Base-by-base conservation (phyloP, 2,888 invertebrate genomes). In the Hypercompe scribonia region DNA sequence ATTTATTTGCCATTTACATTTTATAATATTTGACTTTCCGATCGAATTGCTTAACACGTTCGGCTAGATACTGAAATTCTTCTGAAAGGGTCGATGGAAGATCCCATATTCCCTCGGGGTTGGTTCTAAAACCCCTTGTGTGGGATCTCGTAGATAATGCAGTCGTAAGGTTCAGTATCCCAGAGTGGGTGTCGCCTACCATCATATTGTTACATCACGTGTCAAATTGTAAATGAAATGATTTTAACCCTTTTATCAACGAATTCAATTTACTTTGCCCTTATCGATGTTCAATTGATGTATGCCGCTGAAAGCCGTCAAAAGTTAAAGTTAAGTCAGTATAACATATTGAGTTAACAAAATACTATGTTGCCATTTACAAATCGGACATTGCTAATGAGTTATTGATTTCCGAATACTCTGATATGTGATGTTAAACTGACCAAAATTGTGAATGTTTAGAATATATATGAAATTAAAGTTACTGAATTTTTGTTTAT, bases 351-450 rank as follows among this genome's bases (percentile, higher is more conserved):
- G n/a, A n/a, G n/a, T n/a, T n/a, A n/a, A n/a, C n/a, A n/a, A n/a
- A n/a, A n/a, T n/a, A n/a, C 33, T 36, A 54, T 50, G 67, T 65
- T 34, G n/a, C n/a, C 11, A 36, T n/a, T 65, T 65, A 65, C 24
- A 11, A 36, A 65, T 65, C 13, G 13, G 24, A n/a, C 24, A 65
- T 36, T 11, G 70, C 50, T 69, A 77, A 77, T 82, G 80, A 79
- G 61, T 77, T 81, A 82, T 82, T 63, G 72, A 71, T 75, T 80
- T 58, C 63, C 70, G 73, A 79, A 75, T 46, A 73, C 82, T 65
- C 15, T 63, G 63, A n/a, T n/a, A n/a, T 63, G 21, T 63, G 3
- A 34, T 34, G 63, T 63, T 34, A 39, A 81, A 73, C 66, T 33
- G 31, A 65, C 69, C 67, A 65, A 73, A 76, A 73, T 71, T 71